Base-by-base conservation (phyloP, 2,113 vertebrate species). In the Proteles cristata region DNA sequence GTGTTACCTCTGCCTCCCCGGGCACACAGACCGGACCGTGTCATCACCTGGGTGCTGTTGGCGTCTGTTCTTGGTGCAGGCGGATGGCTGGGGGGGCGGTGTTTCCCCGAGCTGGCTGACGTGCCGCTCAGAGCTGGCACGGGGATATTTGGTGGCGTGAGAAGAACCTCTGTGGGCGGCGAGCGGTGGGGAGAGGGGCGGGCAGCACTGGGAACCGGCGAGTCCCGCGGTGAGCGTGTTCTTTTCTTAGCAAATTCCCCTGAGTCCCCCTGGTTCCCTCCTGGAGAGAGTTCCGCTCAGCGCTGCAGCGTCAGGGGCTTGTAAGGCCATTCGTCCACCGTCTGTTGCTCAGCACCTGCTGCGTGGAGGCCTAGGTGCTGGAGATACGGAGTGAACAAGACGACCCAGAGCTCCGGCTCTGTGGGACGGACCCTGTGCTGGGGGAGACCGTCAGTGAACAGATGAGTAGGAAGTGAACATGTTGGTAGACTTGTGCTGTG, bases 141-240 rank as follows among this genome's bases (percentile, higher is more conserved):
- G 2, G 92, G 69, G n/a, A 28, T 58, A 53, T 73, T 79, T n/a
- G 45, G 43, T 55, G 63, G 43, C 35, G 9, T 17, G 1, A 4
- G 21, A 53, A 63, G 63, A 55, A 5, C 15, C 82, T 69, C 80
- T 12, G 5, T 26, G 15, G 33, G 63, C 5, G 12, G 14, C 58
- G 14, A 25, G 69, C 33, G 10, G 50, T 14, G 1, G 53, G 28
- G 21, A 16, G 43, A 33, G 26, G 26, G 43, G 87, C 55, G 15
- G 50, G 15, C 50, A 31, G 7, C 63, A 5, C 35, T 28, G 4
- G 21, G 61, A 39, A 50, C n/a, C 58, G 11, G 66, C 9, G 69
- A 28, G 0, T 16, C 17, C 28, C 31, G 0, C 14, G 1, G 31
- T 21, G 58, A 61, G 61, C 45, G 4, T 0, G 0, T 43, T 26